phyloP scores from a whole-genome alignment of 2,797 vertebrate species.

The Stomatorhinus walkeri region DNA sequence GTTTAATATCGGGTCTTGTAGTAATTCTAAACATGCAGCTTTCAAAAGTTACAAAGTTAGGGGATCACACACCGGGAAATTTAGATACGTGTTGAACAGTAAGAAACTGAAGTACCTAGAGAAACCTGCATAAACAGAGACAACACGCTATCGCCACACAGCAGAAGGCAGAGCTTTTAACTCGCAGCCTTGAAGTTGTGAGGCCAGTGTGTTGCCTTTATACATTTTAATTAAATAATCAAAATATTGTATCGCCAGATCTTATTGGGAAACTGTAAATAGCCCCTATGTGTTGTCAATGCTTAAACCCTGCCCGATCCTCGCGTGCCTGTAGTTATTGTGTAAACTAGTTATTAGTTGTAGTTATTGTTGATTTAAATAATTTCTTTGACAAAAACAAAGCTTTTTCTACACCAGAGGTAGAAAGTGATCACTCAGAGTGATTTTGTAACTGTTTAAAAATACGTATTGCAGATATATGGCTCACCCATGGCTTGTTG shows the following conservation, averaged over 20 bases:
- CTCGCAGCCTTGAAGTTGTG: neutral
- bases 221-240: neutral
- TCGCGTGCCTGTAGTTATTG: neutral
- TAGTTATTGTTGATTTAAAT: neutral
- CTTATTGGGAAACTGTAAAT: neutral
- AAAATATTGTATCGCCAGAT: neutral
- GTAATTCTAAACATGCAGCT: neutral
- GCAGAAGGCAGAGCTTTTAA: neutral
- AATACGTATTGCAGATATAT: neutral
- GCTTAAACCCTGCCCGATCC: neutral
- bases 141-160: neutral
- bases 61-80: neutral
- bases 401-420: neutral
- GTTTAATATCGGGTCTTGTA: neutral
- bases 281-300: neutral
- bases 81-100: neutral
- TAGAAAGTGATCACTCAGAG: neutral
- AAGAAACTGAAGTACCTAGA: neutral
- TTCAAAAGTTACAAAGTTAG: neutral
- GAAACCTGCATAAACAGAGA: neutral
- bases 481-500: neutral
- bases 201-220: neutral
- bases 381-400: neutral
- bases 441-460: neutral
- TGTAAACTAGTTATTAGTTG: neutral